These are phyloP conservation scores for Zaprionus taronus DNA, from an alignment of 1,140 invertebrate genomes.

Conservation along the genomic window DNA sequence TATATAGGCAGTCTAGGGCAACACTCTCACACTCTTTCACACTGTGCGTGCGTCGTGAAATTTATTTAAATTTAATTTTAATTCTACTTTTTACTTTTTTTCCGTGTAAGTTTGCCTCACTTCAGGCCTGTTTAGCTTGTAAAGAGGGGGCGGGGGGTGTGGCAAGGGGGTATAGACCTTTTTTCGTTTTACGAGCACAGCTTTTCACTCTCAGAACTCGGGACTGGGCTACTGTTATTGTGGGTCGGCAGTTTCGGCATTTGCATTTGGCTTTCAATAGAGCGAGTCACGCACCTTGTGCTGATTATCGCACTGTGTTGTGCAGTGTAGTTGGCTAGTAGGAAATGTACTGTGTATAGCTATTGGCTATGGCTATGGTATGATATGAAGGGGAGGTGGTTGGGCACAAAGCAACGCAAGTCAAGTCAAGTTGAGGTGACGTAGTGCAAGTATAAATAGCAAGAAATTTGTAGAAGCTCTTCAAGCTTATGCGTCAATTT, in stretches of 20 bases:
- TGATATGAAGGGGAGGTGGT: not conserved
- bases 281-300: conserved; percentile 59
- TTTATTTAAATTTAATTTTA: conserved; percentile 82
- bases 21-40: conserved; percentile 35
- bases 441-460: conserved; percentile 3
- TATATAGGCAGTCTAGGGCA: conserved; percentile 12
- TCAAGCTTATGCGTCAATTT: not conserved
- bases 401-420: not conserved
- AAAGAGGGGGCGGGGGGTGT: not conserved
- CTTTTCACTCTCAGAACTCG: conserved; percentile 59
- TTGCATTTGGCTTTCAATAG: conserved; percentile 28
- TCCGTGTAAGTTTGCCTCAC: conserved; percentile 18
- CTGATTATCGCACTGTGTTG: conserved; percentile 21
- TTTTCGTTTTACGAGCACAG: conserved; percentile 48
- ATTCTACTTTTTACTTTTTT: conserved; percentile 58
- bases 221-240: not conserved
- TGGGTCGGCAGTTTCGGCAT: conserved; percentile 34
- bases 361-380: not conserved
- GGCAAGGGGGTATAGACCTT: not conserved
- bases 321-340: no score
- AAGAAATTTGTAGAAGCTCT: not conserved
- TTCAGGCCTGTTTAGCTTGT: conserved; percentile 17
- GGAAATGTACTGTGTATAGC: not conserved
- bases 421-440: conserved; percentile 1
- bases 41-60: conserved; percentile 70